Conservation (phyloP, 2,888 invertebrate species). For the Frankliniella intonsa region DNA sequence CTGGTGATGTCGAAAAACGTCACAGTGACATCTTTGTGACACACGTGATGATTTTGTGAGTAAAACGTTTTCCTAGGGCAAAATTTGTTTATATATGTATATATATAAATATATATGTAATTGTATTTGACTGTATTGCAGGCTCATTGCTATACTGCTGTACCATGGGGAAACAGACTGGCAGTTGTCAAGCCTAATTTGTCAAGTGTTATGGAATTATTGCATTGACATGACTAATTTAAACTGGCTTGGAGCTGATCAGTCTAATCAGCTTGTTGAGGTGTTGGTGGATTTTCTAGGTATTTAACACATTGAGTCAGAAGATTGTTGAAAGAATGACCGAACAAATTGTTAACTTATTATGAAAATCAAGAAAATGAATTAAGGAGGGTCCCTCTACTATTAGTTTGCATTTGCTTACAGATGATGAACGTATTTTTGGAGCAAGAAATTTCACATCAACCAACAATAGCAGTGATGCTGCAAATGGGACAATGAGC, state of each 20-base stretch:
- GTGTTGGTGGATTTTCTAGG: slow-evolving; percentile 54
- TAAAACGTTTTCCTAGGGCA: too few species aligned
- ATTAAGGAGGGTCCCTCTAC: too few species aligned
- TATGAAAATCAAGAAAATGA: too few species aligned
- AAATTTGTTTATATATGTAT: not conserved
- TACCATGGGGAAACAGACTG: slow-evolving; percentile 61
- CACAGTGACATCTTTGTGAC: too few species aligned
- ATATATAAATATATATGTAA: not conserved
- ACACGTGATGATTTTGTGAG: too few species aligned
- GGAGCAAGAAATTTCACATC: slow-evolving; percentile 41
- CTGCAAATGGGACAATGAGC: slow-evolving; percentile 47
- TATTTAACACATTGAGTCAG: slow-evolving; percentile 39
- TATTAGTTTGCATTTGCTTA: slow-evolving; percentile 35
- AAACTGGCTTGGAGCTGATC: slow-evolving; percentile 49
- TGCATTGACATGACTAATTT: slow-evolving; percentile 48
- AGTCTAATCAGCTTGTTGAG: slow-evolving; percentile 53
- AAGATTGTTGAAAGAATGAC: not conserved
- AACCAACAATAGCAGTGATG: slow-evolving; percentile 44
- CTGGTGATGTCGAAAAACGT: too few species aligned
- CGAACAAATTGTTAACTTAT: not conserved
- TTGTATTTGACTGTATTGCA: slow-evolving; percentile 37
- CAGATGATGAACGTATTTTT: slow-evolving; percentile 57
- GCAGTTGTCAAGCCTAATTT: slow-evolving; percentile 65
- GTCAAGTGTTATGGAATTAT: slow-evolving; percentile 70
- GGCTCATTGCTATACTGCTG: slow-evolving; percentile 53